Evolutionary conservation across 1,140 invertebrate species (phyloP), one percentile per base, ranked within the genome.

Genomic region (Hirudo medicinalis): DNA sequence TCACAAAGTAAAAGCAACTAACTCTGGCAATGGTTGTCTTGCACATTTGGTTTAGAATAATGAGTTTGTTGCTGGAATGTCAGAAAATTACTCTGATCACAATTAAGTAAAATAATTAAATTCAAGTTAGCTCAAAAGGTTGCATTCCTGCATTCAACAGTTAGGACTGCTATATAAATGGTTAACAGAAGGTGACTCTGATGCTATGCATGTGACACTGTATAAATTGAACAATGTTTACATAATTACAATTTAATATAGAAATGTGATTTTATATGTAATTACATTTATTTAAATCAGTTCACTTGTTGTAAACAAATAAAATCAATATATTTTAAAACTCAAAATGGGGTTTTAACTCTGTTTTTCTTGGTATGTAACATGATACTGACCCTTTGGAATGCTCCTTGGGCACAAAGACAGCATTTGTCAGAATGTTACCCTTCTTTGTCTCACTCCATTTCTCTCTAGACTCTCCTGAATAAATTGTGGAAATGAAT

Each of bases 11-110:
- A 25, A n/a, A 68, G 27, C 40, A 49, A 76, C 78, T 76, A 75
- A 82, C 80, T 74, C 80, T 75, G 11, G 78, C 78, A 32, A 82
- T 76, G 2, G 79, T 81, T 72, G 81, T 79, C 69, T 80, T 80
- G 69, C 79, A 77, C 67, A 82, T 78, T 76, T 81, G 80, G 54
- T 79, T 80, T 80, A 82, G 80, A 19, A 82, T 78, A 27, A 82
- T 80, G 32, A 82, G 75, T 72, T 81, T 82, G 74, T 82, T 81
- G 54, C 79, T 81, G 74, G 54, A 78, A 75, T 22, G 4, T 25
- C 20, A 19, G 19, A 22, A 63, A 63, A n/a, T 49, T 17, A 49
- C 43, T 49, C 43, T 15, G 13, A 49, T 49, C 8, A 20, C 1
- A 0, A 63, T 1, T 25, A 57, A 4, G 54, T n/a, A 9, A 2